Evolutionary conservation across 2,888 invertebrate species (phyloP).

Genomic region (Oconnorella tubifera): DNA sequence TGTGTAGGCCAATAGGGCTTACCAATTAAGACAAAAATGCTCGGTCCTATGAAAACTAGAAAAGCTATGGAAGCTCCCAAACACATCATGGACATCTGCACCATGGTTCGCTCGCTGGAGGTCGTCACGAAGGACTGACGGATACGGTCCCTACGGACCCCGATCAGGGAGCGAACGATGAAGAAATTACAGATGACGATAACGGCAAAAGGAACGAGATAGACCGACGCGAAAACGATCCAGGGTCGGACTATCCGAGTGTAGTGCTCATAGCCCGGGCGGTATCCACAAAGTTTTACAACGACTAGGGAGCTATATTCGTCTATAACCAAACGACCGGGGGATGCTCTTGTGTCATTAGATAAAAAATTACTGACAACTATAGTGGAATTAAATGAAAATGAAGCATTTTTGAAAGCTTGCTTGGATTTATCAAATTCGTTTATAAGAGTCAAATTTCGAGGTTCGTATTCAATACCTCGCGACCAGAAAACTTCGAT

Average conservation of each 20-base stretch:
- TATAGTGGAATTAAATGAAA: background rate
- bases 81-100: conserved; percentile 35
- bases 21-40: conserved; percentile 35
- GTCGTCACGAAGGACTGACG: background rate
- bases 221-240: conserved; percentile 34
- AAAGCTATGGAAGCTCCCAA: conserved; percentile 37
- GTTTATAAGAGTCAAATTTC: background rate
- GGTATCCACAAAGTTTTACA: conserved; percentile 6
- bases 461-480: conserved; percentile 27
- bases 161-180: conserved; percentile 32
- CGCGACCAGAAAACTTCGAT: conserved; percentile 46
- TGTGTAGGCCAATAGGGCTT: conserved; percentile 32
- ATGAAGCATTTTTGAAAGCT: no score
- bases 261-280: conserved; percentile 26
- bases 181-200: conserved; percentile 36
- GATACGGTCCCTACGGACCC: conserved; percentile 10
- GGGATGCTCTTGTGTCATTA: background rate
- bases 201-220: conserved; percentile 31
- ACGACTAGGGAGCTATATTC: background rate
- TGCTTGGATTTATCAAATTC: no score
- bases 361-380: background rate
- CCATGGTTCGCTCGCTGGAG: conserved; percentile 21
- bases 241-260: conserved; percentile 35
- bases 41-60: conserved; percentile 37
- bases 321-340: background rate